Conservation (phyloP, 2,888 invertebrate genomes). For the Oligia latruncula region DNA sequence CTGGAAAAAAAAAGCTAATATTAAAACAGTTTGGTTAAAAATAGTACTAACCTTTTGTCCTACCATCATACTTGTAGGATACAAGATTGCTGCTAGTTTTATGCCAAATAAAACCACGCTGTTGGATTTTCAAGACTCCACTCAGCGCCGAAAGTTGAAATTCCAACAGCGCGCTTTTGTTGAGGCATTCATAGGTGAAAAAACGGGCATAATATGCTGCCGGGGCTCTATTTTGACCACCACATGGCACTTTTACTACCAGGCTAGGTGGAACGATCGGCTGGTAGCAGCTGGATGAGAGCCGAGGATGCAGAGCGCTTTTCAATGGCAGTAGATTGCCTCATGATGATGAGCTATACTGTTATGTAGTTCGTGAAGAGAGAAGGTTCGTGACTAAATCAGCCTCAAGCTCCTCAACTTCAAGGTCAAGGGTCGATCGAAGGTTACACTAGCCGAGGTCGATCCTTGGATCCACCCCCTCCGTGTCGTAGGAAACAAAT, state of each 20-base stretch:
- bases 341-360: background rate
- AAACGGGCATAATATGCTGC: background rate
- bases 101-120: background rate
- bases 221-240: background rate
- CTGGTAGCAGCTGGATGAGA: background rate
- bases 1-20: constrained; percentile 30
- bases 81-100: background rate
- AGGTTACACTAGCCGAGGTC: background rate
- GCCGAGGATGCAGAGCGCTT: too few relatives aligned
- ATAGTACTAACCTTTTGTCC: background rate
- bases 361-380: background rate
- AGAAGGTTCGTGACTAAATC: background rate
- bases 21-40: background rate
- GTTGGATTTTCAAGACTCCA: background rate
- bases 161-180: background rate
- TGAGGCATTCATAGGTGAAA: background rate
- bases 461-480: too few relatives aligned
- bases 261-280: background rate
- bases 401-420: background rate
- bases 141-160: background rate
- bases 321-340: background rate
- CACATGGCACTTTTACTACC: background rate
- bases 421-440: background rate
- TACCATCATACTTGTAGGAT: too few relatives aligned
- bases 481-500: too few relatives aligned